Percentiles rank a stretch among this genome's conserved stretches.
Conservation (phyloP, 2,888 invertebrate species). For the Griposia aprilina region DNA sequence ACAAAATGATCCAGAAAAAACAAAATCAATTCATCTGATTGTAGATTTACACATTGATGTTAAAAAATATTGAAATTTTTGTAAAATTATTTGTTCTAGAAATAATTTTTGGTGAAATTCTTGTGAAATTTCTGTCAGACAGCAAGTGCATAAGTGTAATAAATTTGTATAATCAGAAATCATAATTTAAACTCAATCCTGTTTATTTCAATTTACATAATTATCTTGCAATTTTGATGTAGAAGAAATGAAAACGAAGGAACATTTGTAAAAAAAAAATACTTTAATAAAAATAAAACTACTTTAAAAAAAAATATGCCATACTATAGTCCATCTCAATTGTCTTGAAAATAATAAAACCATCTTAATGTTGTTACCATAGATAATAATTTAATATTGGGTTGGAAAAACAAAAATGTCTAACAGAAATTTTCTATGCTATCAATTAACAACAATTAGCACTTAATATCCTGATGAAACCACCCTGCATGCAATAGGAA, state of each 20-base stretch:
- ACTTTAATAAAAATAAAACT: too few species aligned
- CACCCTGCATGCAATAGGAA: slow-evolving; percentile 65
- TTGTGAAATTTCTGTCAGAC: slow-evolving; percentile 68
- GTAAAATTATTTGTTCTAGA: neutral
- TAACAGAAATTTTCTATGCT: slow-evolving; percentile 62
- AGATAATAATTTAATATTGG: neutral
- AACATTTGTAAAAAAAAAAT: too few species aligned
- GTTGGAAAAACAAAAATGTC: slow-evolving; percentile 47
- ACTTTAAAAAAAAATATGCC: too few species aligned
- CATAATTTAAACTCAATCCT: neutral
- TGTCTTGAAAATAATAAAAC: too few species aligned
- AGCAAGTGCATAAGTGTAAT: neutral
- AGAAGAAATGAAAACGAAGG: too few species aligned
- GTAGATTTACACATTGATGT: slow-evolving; percentile 88
- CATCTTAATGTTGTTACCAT: neutral
- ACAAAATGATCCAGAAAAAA: slow-evolving; percentile 82
- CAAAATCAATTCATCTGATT: slow-evolving; percentile 80
- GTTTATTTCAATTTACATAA: too few species aligned
- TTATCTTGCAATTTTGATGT: too few species aligned
- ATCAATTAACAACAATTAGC: slow-evolving; percentile 43
- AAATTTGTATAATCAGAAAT: neutral
- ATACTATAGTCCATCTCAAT: too few species aligned
- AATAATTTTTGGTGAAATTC: slow-evolving; percentile 28
- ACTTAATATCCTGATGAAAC: slow-evolving; percentile 42
- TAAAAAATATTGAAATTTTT: slow-evolving; percentile 27